These are phyloP conservation scores for Proisotoma minuta DNA, from an alignment of 2,888 invertebrate species.

Conservation along the genomic window DNA sequence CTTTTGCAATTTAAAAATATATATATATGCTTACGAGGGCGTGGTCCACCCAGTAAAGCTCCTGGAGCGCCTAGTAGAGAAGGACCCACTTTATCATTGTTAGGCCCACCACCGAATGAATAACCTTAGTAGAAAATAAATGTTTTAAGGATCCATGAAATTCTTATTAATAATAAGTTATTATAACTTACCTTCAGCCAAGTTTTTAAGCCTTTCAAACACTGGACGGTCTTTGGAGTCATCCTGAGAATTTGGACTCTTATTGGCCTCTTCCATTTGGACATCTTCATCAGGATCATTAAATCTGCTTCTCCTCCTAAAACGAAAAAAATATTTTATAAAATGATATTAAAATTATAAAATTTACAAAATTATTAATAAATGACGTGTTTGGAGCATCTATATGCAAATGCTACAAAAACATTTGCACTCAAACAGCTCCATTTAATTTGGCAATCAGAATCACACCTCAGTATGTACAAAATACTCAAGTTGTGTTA, in stretches of 20 bases:
- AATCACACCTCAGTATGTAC: too few species aligned
- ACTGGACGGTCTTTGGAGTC: slow-evolving; percentile 37
- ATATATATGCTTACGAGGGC: slow-evolving; percentile 15
- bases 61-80: slow-evolving; percentile 17
- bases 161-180: not conserved
- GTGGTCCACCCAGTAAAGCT: slow-evolving; percentile 15
- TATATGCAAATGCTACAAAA: slow-evolving; percentile 29
- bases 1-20: not conserved
- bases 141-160: not conserved
- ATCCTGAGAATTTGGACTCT: slow-evolving; percentile 18
- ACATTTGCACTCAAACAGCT: slow-evolving; percentile 35
- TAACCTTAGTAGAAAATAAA: slow-evolving; percentile 13
- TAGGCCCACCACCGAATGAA: slow-evolving; percentile 9
- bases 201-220: slow-evolving; percentile 43
- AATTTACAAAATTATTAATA: slow-evolving; percentile 5
- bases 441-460: slow-evolving; percentile 15
- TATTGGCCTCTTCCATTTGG: slow-evolving; percentile 12
- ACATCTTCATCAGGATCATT: slow-evolving; percentile 36
- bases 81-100: slow-evolving; percentile 5
- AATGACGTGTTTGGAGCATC: slow-evolving; percentile 19
- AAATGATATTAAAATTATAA: not conserved
- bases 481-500: not conserved
- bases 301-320: slow-evolving; percentile 42
- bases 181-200: slow-evolving; percentile 37
- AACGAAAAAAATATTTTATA: slow-evolving; percentile 10